Evolutionary conservation across 2,797 vertebrate genomes (phyloP), one percentile per base, ranked within the genome.

Genomic region (Rhinatrema bivittatum): DNA sequence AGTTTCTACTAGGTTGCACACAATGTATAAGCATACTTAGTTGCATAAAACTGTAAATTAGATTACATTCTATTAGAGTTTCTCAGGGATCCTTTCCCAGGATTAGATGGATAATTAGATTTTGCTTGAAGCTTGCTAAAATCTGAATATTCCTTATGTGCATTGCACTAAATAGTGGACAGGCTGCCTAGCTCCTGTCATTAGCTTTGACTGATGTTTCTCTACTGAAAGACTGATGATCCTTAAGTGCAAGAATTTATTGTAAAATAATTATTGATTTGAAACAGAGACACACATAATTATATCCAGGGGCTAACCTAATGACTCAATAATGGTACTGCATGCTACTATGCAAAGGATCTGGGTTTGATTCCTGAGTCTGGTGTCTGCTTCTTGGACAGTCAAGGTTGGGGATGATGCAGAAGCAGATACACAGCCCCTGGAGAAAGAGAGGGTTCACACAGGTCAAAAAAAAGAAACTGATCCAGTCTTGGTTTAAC

Each of bases 31-130:
- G 26, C 20, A 29, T 1, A 7, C 16, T 36, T 16, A 25, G 36
- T 49, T 5, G 18, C 44, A 60, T 65, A 36, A 49, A 62, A 41
- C 6, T 29, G 43, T 36, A 35, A 45, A 28, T 10, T 57, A 56
- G 56, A 56, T 52, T 42, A 32, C 7, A 3, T 18, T 52, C 16
- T 18, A 31, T 18, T 48, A 36, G 19, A 50, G 25, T 9, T 53
- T 68, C 33, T 43, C 25, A 36, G 55, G 30, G 25, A 9, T 28
- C 4, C 6, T 14, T 47, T 28, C 39, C n/a, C 16, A 43, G 18
- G 25, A 15, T 0, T 14, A 34, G 32, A 20, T 14, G 11, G 18
- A 18, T 25, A 41, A 35, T 53, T 42, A 38, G 2, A 54, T 56
- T 33, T 29, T 15, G 18, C 14, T 39, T 32, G 36, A 48, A 46